These are phyloP conservation scores for Pararge aegeria DNA, from an alignment of 1,140 invertebrate genomes.

Conservation along the genomic window DNA sequence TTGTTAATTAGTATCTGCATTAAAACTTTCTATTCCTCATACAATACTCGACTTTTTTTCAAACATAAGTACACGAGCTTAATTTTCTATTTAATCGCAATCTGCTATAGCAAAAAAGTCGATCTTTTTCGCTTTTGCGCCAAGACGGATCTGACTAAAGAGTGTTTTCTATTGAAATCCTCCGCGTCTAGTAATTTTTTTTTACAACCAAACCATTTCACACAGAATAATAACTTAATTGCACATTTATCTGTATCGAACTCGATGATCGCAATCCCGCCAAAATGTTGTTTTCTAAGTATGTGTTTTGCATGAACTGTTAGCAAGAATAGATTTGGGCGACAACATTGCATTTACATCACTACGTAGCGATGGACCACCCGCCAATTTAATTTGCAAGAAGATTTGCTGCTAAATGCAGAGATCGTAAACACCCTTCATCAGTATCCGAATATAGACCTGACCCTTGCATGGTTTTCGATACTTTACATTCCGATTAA, in stretches of 20 bases:
- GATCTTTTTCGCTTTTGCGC: conserved; percentile 54
- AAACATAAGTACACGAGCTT: conserved; percentile 59
- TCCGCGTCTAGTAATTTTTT: conserved; percentile 11
- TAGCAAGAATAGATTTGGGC: conserved; percentile 32
- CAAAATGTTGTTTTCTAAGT: conserved; percentile 48
- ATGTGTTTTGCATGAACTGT: conserved; percentile 59
- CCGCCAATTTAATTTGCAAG: conserved; percentile 22
- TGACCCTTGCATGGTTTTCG: conserved; percentile 17
- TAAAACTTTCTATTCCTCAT: conserved; percentile 55
- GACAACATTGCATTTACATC: conserved; percentile 23
- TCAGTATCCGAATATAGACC: conserved; percentile 24
- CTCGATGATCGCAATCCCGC: conserved; percentile 76
- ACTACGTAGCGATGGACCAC: conserved; percentile 25
- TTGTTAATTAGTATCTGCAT: conserved; percentile 66
- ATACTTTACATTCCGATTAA: neutral
- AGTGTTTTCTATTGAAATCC: conserved; percentile 19
- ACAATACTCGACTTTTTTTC: conserved; percentile 55
- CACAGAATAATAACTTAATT: neutral
- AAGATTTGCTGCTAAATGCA: conserved; percentile 23
- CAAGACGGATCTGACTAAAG: conserved; percentile 32
- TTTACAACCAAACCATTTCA: conserved; percentile 8
- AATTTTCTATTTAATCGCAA: conserved; percentile 64
- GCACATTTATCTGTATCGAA: conserved; percentile 36
- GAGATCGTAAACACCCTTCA: conserved; percentile 26
- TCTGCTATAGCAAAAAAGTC: conserved; percentile 49